phyloP scores from a whole-genome alignment of 2,113 vertebrate genomes.

The Hemicordylus capensis region DNA sequence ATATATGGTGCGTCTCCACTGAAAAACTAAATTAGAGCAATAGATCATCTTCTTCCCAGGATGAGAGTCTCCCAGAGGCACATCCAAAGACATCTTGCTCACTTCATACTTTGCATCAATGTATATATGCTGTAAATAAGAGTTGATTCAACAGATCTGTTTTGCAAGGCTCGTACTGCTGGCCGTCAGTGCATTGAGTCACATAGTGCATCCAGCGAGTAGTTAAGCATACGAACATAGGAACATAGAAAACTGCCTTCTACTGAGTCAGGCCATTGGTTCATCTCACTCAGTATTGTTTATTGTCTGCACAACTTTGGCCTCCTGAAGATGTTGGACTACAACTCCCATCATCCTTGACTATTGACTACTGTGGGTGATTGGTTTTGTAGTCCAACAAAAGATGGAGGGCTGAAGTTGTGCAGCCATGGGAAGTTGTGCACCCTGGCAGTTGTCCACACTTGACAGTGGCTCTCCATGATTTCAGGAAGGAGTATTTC shows the following conservation, averaged over 20 bases:
- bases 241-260: no score
- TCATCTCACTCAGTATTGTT: no score
- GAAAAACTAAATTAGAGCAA: slow-evolving; percentile 8
- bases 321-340: no score
- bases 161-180: neutral
- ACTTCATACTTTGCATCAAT: neutral
- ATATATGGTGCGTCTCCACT: neutral
- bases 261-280: no score
- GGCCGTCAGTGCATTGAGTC: neutral
- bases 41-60: neutral
- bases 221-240: no score
- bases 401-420: neutral
- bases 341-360: no score
- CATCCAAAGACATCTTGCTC: neutral
- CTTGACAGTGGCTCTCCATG: no score
- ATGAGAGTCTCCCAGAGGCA: neutral
- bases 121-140: neutral
- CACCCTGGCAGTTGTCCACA: no score
- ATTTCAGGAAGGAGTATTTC: no score
- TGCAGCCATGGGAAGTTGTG: neutral
- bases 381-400: no score
- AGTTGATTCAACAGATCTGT: neutral
- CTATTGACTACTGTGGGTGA: no score
- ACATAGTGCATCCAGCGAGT: neutral
- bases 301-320: no score